A percentile compares a stretch with the other conserved stretches of the same genome.
Evolutionary conservation across 1,140 invertebrate species (phyloP).

Genomic region (Conus betulinus): DNA sequence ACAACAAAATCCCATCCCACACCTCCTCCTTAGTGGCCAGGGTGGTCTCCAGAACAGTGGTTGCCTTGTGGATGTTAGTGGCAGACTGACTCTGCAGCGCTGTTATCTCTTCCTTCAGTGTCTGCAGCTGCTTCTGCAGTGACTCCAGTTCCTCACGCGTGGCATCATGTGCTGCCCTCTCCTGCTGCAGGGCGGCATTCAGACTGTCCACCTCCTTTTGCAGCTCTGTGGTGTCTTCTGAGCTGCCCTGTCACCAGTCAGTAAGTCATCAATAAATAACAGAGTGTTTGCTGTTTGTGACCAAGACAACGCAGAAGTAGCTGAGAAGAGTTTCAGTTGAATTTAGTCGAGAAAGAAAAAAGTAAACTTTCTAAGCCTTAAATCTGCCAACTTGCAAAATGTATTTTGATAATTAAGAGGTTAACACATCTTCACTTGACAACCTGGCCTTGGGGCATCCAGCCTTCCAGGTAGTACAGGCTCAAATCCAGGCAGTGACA

Average conservation of each 20-base stretch:
- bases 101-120: slow-evolving; percentile 52
- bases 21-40: slow-evolving; percentile 63
- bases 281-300: too few species aligned
- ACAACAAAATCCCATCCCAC: background rate
- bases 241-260: background rate
- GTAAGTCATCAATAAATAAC: background rate
- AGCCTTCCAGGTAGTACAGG: too few species aligned
- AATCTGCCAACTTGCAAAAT: too few species aligned
- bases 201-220: slow-evolving; percentile 55
- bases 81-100: slow-evolving; percentile 53
- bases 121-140: slow-evolving; percentile 57
- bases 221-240: slow-evolving; percentile 35
- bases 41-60: slow-evolving; percentile 52
- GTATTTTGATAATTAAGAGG: too few species aligned
- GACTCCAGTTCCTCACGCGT: slow-evolving; percentile 67
- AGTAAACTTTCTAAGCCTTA: too few species aligned
- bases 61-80: slow-evolving; percentile 48
- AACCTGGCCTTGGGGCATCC: too few species aligned
- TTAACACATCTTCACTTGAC: too few species aligned
- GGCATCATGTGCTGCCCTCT: slow-evolving; percentile 60
- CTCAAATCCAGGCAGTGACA: too few species aligned
- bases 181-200: slow-evolving; percentile 61
- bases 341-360: too few species aligned
- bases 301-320: too few species aligned
- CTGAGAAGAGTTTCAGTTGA: too few species aligned